A percentile compares a stretch with the other conserved stretches of the same genome.
phyloP scores from a whole-genome alignment of 2,113 vertebrate species.

The Tachysurus vachellii region DNA sequence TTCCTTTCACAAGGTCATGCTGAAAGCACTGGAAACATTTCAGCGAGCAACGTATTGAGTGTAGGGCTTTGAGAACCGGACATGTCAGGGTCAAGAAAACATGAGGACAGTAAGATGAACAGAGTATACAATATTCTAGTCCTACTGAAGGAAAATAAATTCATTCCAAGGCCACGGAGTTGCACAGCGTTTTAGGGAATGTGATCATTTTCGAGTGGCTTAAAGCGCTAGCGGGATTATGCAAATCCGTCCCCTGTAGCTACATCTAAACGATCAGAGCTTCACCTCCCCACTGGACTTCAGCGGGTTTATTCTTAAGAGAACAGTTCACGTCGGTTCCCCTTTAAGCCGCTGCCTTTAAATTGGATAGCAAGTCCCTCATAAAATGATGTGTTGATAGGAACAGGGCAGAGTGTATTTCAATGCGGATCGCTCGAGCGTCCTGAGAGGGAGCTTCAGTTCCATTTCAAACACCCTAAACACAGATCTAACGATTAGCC shows the following conservation, averaged over 20 bases:
- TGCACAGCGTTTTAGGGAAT: conserved; percentile 34
- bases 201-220: conserved; percentile 34
- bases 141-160: background rate
- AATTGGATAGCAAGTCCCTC: conserved; percentile 41
- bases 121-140: conserved; percentile 34
- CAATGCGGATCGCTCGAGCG: conserved; percentile 21
- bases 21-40: background rate
- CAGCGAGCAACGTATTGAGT: background rate
- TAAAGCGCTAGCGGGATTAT: conserved; percentile 50
- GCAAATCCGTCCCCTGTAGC: conserved; percentile 50
- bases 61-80: conserved; percentile 22
- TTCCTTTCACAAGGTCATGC: conserved; percentile 11
- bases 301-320: conserved; percentile 50
- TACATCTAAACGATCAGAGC: conserved; percentile 31
- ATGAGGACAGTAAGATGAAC: conserved; percentile 13
- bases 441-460: conserved; percentile 24
- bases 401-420: conserved; percentile 37
- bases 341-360: conserved; percentile 36
- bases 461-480: conserved; percentile 32
- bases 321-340: conserved; percentile 36
- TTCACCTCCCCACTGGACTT: conserved; percentile 27
- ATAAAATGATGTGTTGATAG: conserved; percentile 48
- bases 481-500: conserved; percentile 47
- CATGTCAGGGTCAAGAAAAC: conserved; percentile 37
- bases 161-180: conserved; percentile 27